phyloP scores from a whole-genome alignment of 2,797 vertebrate species.

The Balearica regulorum region DNA sequence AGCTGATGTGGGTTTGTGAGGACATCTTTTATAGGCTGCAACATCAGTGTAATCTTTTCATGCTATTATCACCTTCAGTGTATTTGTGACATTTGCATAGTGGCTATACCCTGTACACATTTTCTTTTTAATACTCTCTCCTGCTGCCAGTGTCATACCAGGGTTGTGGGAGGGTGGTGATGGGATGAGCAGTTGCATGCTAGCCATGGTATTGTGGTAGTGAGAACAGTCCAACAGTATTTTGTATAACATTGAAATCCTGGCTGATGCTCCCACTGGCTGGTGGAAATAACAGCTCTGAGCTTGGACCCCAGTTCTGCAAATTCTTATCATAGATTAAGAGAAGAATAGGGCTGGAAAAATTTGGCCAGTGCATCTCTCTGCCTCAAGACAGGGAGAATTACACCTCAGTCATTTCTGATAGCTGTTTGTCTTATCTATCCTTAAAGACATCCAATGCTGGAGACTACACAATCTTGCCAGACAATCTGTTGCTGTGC shows the following conservation, averaged over 20 bases:
- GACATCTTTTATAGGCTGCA: background rate
- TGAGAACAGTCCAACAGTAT: background rate
- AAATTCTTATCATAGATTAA: background rate
- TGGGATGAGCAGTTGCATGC: background rate
- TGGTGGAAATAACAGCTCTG: background rate
- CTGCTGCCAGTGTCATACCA: background rate
- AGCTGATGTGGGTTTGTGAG: background rate
- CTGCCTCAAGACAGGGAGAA: background rate
- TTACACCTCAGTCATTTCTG: background rate
- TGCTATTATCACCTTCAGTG: background rate
- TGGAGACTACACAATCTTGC: constrained; percentile 27
- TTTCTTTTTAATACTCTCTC: background rate
- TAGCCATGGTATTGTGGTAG: background rate
- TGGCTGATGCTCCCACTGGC: background rate
- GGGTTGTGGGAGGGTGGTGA: background rate
- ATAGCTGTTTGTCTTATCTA: background rate
- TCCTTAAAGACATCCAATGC: background rate
- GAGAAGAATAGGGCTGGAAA: background rate
- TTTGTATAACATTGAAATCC: background rate
- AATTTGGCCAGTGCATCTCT: background rate
- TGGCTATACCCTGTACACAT: background rate
- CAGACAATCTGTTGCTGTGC: constrained; percentile 34
- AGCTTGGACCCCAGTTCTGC: background rate
- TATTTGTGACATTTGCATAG: background rate
- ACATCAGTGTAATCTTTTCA: background rate